Conservation (phyloP, 2,797 vertebrate genomes). For the Takifugu ocellatus region DNA sequence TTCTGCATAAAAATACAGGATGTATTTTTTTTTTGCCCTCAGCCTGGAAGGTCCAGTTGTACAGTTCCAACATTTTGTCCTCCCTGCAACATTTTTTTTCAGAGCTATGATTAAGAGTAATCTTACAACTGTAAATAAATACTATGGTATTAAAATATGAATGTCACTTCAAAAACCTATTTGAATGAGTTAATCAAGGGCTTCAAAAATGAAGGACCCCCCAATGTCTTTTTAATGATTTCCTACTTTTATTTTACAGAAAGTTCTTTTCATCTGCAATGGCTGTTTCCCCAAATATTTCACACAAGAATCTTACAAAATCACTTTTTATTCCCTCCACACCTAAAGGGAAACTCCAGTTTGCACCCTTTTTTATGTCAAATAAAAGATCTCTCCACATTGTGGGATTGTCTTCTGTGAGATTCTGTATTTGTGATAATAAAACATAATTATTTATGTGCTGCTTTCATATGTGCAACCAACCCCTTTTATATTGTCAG, state of each 20-base stretch:
- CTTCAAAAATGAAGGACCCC: conserved; percentile 76
- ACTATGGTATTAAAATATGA: conserved; percentile 82
- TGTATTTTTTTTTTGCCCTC: conserved; percentile 26
- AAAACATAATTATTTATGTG: no score
- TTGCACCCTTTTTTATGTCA: conserved; percentile 95
- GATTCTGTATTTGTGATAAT: neutral
- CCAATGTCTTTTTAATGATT: conserved; percentile 46
- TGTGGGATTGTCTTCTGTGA: conserved; percentile 46
- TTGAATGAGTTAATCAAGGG: conserved; percentile 79
- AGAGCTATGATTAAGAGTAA: conserved; percentile 74
- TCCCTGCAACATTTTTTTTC: conserved; percentile 51
- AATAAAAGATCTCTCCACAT: conserved; percentile 88
- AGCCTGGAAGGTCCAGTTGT: conserved; percentile 71
- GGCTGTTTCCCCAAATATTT: conserved; percentile 66
- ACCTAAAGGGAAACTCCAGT: conserved; percentile 82
- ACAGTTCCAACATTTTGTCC: conserved; percentile 76
- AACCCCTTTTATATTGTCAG: no score
- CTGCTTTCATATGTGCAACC: no score
- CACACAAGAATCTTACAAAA: conserved; percentile 76
- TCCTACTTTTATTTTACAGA: no score
- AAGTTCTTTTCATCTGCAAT: conserved; percentile 66
- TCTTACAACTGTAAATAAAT: conserved; percentile 78
- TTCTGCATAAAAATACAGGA: neutral
- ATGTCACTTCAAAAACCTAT: conserved; percentile 82
- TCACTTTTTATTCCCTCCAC: conserved; percentile 82